These are phyloP conservation scores for Potamilus streckersoni DNA, from an alignment of 1,140 invertebrate species.

Conservation along the genomic window DNA sequence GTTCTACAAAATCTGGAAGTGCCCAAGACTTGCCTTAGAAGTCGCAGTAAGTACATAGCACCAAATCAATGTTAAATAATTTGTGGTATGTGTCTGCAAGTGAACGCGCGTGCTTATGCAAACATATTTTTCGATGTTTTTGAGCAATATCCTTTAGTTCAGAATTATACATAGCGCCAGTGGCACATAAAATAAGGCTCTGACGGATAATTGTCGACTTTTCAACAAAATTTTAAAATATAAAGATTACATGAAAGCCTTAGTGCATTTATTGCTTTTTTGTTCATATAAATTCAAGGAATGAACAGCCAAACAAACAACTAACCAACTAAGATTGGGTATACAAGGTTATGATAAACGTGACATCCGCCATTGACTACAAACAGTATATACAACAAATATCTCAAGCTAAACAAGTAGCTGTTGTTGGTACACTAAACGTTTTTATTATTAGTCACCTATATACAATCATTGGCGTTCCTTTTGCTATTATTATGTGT, in stretches of 20 bases:
- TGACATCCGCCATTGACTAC: too few species aligned
- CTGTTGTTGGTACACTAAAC: neutral
- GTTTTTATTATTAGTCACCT: neutral
- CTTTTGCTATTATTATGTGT: neutral
- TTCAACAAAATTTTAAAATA: too few species aligned
- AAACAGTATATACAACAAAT: too few species aligned
- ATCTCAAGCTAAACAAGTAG: neutral
- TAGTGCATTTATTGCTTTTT: too few species aligned
- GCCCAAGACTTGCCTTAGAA: conserved; percentile 35
- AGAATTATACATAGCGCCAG: neutral
- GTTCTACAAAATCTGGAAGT: conserved; percentile 38
- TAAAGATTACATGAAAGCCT: too few species aligned
- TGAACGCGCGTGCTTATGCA: neutral
- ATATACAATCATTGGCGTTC: neutral
- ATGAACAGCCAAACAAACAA: too few species aligned
- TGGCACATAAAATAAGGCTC: neutral
- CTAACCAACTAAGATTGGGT: neutral
- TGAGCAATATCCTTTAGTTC: neutral
- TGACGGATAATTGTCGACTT: neutral
- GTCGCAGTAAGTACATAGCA: conserved; percentile 31
- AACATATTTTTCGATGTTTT: neutral
- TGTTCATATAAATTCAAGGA: too few species aligned
- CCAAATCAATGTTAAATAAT: neutral
- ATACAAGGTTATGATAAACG: neutral
- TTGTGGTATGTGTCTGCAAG: too few species aligned